Base-by-base conservation (phyloP, 1,140 invertebrate species). In the Pseudomyrmex sp. region DNA sequence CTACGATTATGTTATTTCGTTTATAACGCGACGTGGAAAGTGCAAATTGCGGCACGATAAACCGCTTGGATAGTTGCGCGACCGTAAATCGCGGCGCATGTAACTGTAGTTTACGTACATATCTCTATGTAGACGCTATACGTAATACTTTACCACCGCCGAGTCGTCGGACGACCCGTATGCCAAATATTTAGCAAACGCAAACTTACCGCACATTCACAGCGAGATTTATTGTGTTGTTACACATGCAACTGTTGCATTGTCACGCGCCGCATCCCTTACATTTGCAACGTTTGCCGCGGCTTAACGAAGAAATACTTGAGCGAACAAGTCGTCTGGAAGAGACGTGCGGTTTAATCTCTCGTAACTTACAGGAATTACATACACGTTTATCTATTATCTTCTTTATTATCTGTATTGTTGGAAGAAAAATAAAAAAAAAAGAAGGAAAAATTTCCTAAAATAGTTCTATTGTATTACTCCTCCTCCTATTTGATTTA, bases 101-200 rank as follows among this genome's bases (percentile, higher is more conserved):
- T 79, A 79, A 79, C 65, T 79, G 75, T 79, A 79, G 35, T 79
- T 79, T 69, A 79, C 62, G 35, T 56, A 35, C n/a, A 69, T 18
- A 18, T 50, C 26, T 15, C 54, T 44, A 3, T 20, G 70, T 58
- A 74, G 23, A 15, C 12, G 54, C 26, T 20, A 26, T 54, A 7
- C 35, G 35, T 7, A 66, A 26, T 61, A 48, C 23, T 61, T 63
- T 62, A 13, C 15, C 13, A 46, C 54, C 20, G 9, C 5, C n/a
- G 65, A 65, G 15, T 23, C 48, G 50, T 52, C 54, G 54, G 15
- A 70, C 76, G 52, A 54, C 35, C 35, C 35, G 76, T 48, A 20
- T 58, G 54, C 76, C 76, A 80, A 80, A 80, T 80, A 80, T 72
- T 80, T 80, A 56, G 76, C 65, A 48, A 79, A 59, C 46, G 65